A percentile compares a stretch with the other conserved stretches of the same genome.
phyloP scores from a whole-genome alignment of 2,113 vertebrate genomes.

The Ammodramus savannarum region DNA sequence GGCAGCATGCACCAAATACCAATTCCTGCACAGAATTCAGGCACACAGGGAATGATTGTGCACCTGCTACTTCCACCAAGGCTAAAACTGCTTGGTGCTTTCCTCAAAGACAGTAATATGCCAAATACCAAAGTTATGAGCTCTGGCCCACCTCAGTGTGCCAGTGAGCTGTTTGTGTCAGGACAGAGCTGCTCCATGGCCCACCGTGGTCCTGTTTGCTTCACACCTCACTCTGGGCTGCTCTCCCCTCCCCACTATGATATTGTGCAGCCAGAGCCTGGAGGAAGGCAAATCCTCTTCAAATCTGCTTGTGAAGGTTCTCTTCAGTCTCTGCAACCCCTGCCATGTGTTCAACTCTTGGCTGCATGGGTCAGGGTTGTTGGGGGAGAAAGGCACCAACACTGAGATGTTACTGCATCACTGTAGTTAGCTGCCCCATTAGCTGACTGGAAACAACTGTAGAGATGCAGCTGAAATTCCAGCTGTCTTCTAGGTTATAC shows the following conservation, averaged over 20 bases:
- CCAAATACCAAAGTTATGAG: background rate
- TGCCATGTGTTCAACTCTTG: background rate
- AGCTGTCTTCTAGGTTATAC: background rate
- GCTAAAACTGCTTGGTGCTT: background rate
- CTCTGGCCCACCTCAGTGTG: background rate
- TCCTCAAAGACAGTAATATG: background rate
- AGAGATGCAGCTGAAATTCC: background rate
- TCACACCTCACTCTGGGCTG: background rate
- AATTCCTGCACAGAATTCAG: background rate
- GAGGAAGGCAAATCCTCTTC: background rate
- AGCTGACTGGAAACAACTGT: background rate
- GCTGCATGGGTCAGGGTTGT: background rate
- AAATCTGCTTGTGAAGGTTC: background rate
- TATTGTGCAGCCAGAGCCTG: background rate
- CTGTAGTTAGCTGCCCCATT: background rate
- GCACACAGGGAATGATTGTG: rapidly evolving
- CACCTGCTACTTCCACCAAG: background rate
- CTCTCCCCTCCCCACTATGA: background rate
- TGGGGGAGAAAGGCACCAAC: background rate
- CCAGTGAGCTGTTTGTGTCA: background rate
- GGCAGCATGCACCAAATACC: background rate
- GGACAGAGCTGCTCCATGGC: background rate
- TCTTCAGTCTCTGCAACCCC: background rate
- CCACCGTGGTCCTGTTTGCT: background rate
- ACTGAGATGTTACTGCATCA: background rate